These are phyloP conservation scores for Morone chrysops DNA, from an alignment of 2,113 vertebrate species.

Conservation along the genomic window DNA sequence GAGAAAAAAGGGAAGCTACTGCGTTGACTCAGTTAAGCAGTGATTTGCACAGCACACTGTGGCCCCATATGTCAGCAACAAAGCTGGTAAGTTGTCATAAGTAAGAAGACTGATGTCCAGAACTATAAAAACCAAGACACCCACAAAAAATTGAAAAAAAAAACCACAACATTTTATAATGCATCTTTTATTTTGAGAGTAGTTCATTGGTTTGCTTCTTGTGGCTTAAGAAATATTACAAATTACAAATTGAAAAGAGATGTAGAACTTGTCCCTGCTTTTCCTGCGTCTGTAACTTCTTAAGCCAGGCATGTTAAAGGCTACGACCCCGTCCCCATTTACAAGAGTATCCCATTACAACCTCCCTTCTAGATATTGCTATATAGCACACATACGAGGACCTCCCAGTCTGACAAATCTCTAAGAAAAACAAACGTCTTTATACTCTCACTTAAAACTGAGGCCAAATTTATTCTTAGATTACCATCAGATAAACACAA, in stretches of 20 bases:
- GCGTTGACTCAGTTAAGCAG: not conserved
- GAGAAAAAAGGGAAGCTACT: slow-evolving; percentile 2
- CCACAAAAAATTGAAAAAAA: not conserved
- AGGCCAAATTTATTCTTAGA: slow-evolving; percentile 55
- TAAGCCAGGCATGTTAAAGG: slow-evolving; percentile 75
- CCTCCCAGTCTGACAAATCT: slow-evolving; percentile 63
- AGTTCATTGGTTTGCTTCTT: not conserved
- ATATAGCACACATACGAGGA: slow-evolving; percentile 52
- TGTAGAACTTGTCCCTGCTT: slow-evolving; percentile 27
- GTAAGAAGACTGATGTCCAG: not conserved
- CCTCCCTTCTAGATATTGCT: slow-evolving; percentile 45
- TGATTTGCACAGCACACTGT: not conserved
- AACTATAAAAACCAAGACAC: not conserved
- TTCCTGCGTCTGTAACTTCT: slow-evolving; percentile 72
- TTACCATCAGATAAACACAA: slow-evolving; percentile 71
- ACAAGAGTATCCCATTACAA: slow-evolving; percentile 78
- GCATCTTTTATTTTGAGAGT: not conserved
- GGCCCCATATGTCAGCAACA: not conserved
- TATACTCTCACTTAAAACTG: slow-evolving; percentile 34
- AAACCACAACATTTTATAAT: slow-evolving; percentile 2
- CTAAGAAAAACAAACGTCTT: slow-evolving; percentile 72
- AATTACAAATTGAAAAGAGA: slow-evolving; percentile 51
- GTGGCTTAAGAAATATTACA: not conserved
- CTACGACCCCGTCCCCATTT: slow-evolving; percentile 68
- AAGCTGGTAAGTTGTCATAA: not conserved